A percentile compares a stretch with the other conserved stretches of the same genome.
These are phyloP conservation scores for Meliscaeva auricollis DNA, from an alignment of 2,888 invertebrate species.

Conservation along the genomic window DNA sequence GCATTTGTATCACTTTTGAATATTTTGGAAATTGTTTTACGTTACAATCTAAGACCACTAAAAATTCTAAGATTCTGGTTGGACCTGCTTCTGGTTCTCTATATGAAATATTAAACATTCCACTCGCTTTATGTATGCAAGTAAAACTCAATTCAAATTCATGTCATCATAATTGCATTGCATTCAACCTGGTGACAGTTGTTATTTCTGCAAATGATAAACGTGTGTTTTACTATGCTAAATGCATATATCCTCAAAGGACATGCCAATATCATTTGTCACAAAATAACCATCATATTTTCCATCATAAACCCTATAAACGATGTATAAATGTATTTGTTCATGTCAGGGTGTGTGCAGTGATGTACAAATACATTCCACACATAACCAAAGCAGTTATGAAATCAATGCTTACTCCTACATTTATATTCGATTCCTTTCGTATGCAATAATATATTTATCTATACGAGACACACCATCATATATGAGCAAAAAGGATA, in stretches of 20 bases:
- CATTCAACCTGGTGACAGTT: constrained; percentile 33
- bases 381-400: too few relatives aligned
- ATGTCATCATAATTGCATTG: constrained; percentile 10
- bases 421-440: neutral
- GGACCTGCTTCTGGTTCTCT: too few relatives aligned
- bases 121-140: neutral
- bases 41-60: too few relatives aligned
- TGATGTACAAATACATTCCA: too few relatives aligned
- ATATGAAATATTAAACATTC: neutral
- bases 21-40: too few relatives aligned
- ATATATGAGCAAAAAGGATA: constrained; percentile 35
- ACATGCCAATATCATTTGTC: constrained; percentile 30
- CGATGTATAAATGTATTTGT: neutral
- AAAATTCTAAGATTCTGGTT: too few relatives aligned
- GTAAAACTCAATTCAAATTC: constrained; percentile 1
- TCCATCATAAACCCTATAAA: constrained; percentile 5
- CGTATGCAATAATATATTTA: constrained; percentile 12
- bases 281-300: constrained; percentile 45
- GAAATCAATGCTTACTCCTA: constrained; percentile 20
- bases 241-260: constrained; percentile 21
- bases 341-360: neutral
- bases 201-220: constrained; percentile 22
- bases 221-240: constrained; percentile 10
- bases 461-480: neutral
- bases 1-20: too few relatives aligned